Conservation (phyloP, 2,888 invertebrate species). For the Cantharis lateralis region DNA sequence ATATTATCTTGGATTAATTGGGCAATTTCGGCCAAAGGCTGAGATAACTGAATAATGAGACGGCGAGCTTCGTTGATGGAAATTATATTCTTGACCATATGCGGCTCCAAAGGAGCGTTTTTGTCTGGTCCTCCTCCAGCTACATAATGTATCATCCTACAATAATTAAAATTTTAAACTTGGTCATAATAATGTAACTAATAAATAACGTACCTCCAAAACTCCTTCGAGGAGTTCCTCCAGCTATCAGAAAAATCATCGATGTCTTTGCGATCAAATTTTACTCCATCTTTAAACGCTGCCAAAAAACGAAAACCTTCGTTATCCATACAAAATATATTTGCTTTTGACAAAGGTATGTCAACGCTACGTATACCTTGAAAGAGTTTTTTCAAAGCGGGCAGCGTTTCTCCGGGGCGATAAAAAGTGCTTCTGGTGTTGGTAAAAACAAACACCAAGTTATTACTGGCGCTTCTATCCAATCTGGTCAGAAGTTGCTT, state of each 20-base stretch:
- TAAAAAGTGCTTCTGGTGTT: conserved; percentile 44
- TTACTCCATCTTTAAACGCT: conserved; percentile 40
- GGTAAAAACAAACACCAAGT: conserved; percentile 51
- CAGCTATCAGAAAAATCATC: conserved; percentile 37
- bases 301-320: conserved; percentile 48
- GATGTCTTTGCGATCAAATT: conserved; percentile 29
- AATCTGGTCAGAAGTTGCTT: conserved; percentile 47
- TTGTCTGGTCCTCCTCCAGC: conserved; percentile 33
- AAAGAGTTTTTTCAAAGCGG: conserved; percentile 40
- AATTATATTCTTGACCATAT: conserved; percentile 44
- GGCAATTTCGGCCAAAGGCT: conserved; percentile 49
- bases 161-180: not conserved
- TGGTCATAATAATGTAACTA: not conserved
- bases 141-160: conserved; percentile 45
- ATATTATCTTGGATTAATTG: conserved; percentile 49
- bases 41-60: conserved; percentile 45
- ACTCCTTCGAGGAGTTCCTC: conserved; percentile 38
- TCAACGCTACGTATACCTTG: conserved; percentile 38
- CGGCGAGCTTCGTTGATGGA: conserved; percentile 49
- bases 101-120: conserved; percentile 41
- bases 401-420: conserved; percentile 45
- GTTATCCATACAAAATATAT: conserved; percentile 51
- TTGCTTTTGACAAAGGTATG: conserved; percentile 36
- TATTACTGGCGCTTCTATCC: conserved; percentile 47
- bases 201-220: conserved; percentile 40